phyloP scores from a whole-genome alignment of 1,140 invertebrate species.

The Solen grandis region DNA sequence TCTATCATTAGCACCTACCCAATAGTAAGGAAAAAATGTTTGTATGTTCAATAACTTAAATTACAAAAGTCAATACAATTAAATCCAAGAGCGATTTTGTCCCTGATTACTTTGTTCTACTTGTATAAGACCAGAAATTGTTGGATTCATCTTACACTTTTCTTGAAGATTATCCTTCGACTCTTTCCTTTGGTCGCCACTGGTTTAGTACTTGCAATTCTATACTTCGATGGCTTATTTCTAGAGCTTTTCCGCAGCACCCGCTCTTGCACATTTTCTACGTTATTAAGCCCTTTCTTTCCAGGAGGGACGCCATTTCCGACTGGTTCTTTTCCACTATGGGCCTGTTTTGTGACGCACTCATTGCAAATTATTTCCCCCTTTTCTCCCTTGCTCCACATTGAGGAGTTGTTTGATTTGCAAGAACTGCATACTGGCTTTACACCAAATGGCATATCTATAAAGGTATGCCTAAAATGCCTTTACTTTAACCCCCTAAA shows the following conservation, averaged over 20 bases:
- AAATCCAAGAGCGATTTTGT: background rate
- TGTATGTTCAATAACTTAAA: no score
- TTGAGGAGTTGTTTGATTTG: constrained; percentile 83
- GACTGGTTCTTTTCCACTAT: constrained; percentile 54
- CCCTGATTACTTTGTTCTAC: background rate
- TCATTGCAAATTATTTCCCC: constrained; percentile 84
- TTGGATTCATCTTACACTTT: constrained; percentile 84
- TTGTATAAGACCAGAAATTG: no score
- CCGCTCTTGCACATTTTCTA: constrained; percentile 52
- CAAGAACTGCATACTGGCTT: constrained; percentile 85
- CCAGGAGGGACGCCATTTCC: constrained; percentile 47
- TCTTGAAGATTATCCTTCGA: constrained; percentile 90
- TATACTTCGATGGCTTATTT: constrained; percentile 81
- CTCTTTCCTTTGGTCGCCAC: constrained; percentile 87
- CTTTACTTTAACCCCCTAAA: no score
- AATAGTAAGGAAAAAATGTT: no score
- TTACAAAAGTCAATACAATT: background rate
- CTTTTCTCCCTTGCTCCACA: constrained; percentile 85
- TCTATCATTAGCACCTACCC: no score
- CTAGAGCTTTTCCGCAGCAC: constrained; percentile 78
- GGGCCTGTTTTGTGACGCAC: constrained; percentile 81
- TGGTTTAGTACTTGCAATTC: constrained; percentile 83
- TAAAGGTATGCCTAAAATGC: no score
- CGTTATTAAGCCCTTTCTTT: constrained; percentile 22
- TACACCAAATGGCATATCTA: constrained; percentile 85